These are phyloP conservation scores for Craniophora ligustri DNA, from an alignment of 2,888 invertebrate genomes.

Conservation along the genomic window DNA sequence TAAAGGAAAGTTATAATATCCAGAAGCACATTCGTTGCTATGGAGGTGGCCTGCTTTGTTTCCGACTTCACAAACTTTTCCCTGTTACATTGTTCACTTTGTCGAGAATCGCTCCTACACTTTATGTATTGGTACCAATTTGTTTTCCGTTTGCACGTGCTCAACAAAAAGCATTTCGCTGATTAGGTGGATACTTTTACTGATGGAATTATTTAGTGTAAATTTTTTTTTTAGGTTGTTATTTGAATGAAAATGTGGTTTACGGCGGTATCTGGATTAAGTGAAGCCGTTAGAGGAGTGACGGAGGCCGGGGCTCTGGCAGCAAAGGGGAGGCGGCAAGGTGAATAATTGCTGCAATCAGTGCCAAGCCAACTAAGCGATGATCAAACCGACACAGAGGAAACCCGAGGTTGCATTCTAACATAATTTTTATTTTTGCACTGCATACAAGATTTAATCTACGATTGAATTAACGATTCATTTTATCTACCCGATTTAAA, in stretches of 20 bases:
- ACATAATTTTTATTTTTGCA: slow-evolving; percentile 9
- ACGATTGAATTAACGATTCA: too few species aligned
- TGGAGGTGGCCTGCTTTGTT: slow-evolving; percentile 76
- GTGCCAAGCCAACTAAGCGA: slow-evolving; percentile 74
- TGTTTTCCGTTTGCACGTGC: slow-evolving; percentile 64
- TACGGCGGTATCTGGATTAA: slow-evolving; percentile 61
- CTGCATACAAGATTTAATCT: background rate
- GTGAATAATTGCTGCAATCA: slow-evolving; percentile 84
- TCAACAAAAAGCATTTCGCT: slow-evolving; percentile 64
- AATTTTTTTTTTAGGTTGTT: slow-evolving; percentile 48
- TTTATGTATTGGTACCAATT: slow-evolving; percentile 70
- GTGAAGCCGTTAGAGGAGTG: slow-evolving; percentile 66
- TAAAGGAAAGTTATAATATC: slow-evolving; percentile 70
- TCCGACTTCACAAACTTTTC: slow-evolving; percentile 72
- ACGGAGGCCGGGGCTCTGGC: slow-evolving; percentile 61
- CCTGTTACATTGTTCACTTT: slow-evolving; percentile 71
- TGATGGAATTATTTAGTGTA: slow-evolving; percentile 17
- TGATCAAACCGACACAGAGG: slow-evolving; percentile 59
- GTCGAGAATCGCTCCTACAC: slow-evolving; percentile 67
- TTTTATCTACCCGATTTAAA: too few species aligned
- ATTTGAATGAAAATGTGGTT: slow-evolving; percentile 49
- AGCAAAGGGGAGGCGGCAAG: slow-evolving; percentile 71
- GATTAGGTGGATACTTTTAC: slow-evolving; percentile 60
- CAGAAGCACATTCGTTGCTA: slow-evolving; percentile 70
- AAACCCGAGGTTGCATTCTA: slow-evolving; percentile 52